A percentile compares a stretch with the other conserved stretches of the same genome.
Evolutionary conservation across 2,113 vertebrate genomes (phyloP).

Genomic region (Corvus hawaiiensis): DNA sequence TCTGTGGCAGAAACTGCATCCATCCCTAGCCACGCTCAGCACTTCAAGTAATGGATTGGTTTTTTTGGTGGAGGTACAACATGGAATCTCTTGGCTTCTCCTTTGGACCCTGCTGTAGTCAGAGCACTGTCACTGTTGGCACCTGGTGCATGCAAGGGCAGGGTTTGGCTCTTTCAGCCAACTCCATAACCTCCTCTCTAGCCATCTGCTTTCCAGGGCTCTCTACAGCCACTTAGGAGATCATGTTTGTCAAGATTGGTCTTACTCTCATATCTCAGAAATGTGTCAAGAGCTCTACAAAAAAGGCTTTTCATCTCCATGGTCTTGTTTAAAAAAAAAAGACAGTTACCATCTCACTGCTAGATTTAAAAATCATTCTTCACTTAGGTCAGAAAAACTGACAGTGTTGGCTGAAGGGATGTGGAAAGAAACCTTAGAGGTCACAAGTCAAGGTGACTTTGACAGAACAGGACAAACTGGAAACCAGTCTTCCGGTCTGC

Average conservation of each 20-base stretch:
- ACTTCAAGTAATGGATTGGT: not conserved
- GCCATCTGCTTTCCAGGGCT: not conserved
- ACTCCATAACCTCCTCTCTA: not conserved
- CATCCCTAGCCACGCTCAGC: not conserved
- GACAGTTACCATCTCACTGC: not conserved
- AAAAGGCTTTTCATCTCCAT: not conserved
- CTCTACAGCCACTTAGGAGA: not conserved
- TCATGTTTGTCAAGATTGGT: not conserved
- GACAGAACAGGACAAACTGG: not conserved
- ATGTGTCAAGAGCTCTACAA: not conserved
- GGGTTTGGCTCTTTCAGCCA: not conserved
- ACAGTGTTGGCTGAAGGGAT: not conserved
- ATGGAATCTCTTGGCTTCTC: not conserved
- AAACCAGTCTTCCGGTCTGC: not conserved
- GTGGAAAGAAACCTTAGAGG: not conserved
- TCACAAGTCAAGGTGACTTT: not conserved
- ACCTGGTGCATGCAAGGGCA: not conserved
- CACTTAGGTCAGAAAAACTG: not conserved
- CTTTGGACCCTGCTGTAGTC: not conserved
- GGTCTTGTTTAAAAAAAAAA: not conserved
- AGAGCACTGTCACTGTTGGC: not conserved
- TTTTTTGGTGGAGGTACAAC: not conserved
- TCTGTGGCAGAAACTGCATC: not conserved
- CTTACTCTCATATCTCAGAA: not conserved
- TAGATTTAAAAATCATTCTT: not conserved